Base-by-base conservation (phyloP, 1,140 invertebrate species). In the Sycobia sp. region DNA sequence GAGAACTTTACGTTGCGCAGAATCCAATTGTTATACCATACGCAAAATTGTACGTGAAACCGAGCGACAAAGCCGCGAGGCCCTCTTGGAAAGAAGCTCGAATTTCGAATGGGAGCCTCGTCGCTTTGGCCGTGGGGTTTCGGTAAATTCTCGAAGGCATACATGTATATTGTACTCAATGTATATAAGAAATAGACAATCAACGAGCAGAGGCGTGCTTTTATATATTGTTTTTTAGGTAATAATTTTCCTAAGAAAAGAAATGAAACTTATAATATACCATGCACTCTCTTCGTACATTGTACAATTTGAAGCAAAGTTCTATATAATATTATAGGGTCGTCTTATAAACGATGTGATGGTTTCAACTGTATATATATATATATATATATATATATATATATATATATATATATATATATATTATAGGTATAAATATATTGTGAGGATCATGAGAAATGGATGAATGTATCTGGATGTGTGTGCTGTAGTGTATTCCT, bases 201-300 rank as follows among this genome's bases (percentile, higher is more conserved):
- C 64, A 71, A 71, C 69, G 67, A 73, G 68, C 69, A 72, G 66
- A 71, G 66, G 67, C 69, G 72, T 72, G 70, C 70, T 70, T 62
- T 55, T 62, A 29, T 61, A 44, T 13, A 43, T 65, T 61, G 56
- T n/a, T n/a, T n/a, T n/a, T n/a, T n/a, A n/a, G n/a, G n/a, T n/a
- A n/a, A n/a, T n/a, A n/a, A n/a, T n/a, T n/a, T n/a, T 65, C 58
- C 54, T 68, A 61, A 56, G 38, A 59, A 58, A 62, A 59, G 36
- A 18, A 62, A 53, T 7, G 22, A 65, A 61, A 58, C 0, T 62
- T 53, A 16, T 62, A 64, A n/a, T n/a, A 56, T 69, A 56, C 50
- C 71, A 73, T 73, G 71, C 71, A 69, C 54, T 71, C 66, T 69
- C 67, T 65, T 67, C 67, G 70, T 69, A 71, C 62, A 69, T 51